These are phyloP conservation scores for Galemys pyrenaicus DNA, from an alignment of 2,113 vertebrate genomes.

Conservation along the genomic window DNA sequence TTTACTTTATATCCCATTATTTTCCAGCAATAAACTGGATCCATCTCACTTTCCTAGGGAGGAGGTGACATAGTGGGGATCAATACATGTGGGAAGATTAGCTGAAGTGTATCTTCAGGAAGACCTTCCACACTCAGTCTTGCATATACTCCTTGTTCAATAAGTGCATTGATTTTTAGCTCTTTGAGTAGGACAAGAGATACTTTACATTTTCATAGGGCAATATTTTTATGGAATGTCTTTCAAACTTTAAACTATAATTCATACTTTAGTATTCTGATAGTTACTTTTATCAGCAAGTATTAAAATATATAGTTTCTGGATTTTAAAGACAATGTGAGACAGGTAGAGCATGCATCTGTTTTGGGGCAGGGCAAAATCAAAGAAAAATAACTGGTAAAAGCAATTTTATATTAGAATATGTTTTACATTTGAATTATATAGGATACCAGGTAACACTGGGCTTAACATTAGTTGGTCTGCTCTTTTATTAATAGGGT, in stretches of 20 bases:
- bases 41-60: neutral
- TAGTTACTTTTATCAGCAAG: neutral
- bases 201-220: neutral
- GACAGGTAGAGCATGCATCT: neutral
- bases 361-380: neutral
- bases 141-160: neutral
- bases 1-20: neutral
- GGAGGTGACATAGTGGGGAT: neutral
- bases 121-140: neutral
- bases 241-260: neutral
- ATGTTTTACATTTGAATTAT: constrained; percentile 25
- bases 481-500: constrained; percentile 13
- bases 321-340: neutral
- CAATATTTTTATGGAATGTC: neutral
- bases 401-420: neutral
- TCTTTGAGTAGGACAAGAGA: neutral
- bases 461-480: neutral
- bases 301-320: neutral
- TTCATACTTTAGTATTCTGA: constrained; percentile 32
- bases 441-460: neutral
- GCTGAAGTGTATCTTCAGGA: neutral
- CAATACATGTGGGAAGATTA: neutral
- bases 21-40: neutral
- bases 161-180: neutral
- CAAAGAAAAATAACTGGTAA: constrained; percentile 4